Percentiles rank a stretch among this genome's conserved stretches.
Conservation (phyloP, 1,140 invertebrate genomes). For the Drosophila tristis region DNA sequence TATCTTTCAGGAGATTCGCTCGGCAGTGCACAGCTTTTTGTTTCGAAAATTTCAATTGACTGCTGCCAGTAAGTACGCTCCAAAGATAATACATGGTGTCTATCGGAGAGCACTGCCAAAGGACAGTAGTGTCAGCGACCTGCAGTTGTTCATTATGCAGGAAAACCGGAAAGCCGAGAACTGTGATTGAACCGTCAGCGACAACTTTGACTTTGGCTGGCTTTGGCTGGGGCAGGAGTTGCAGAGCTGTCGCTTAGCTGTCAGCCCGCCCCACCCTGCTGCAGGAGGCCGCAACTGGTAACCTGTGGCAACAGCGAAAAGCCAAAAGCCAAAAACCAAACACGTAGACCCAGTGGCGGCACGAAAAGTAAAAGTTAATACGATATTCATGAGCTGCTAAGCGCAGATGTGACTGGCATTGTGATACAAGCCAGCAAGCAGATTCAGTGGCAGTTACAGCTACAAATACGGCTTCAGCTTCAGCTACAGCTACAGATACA, state of each 20-base stretch:
- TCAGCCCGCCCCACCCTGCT: constrained; percentile 5
- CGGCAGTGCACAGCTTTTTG: no score
- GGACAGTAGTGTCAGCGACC: no score
- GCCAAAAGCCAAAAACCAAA: constrained; percentile 45
- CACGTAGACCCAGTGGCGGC: constrained; percentile 40
- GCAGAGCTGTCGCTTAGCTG: constrained; percentile 21
- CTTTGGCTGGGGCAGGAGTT: neutral
- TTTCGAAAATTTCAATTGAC: no score
- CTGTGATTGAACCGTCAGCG: constrained; percentile 4
- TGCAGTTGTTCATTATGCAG: no score
- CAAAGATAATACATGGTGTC: no score
- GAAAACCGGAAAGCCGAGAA: neutral
- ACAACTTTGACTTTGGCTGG: constrained; percentile 12
- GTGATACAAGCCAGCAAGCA: constrained; percentile 46
- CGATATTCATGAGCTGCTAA: constrained; percentile 83
- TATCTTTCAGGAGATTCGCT: no score
- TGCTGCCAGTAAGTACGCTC: no score
- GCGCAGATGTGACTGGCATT: constrained; percentile 82
- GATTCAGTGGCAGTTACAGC: constrained; percentile 37
- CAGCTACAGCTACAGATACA: constrained; percentile 16
- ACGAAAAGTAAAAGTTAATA: constrained; percentile 82
- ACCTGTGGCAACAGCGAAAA: constrained; percentile 4
- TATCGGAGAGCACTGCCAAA: no score
- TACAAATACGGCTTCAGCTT: constrained; percentile 1
- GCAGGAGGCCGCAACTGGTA: neutral